Base-by-base conservation (phyloP, 2,797 vertebrate species). In the Euthynnus affinis region DNA sequence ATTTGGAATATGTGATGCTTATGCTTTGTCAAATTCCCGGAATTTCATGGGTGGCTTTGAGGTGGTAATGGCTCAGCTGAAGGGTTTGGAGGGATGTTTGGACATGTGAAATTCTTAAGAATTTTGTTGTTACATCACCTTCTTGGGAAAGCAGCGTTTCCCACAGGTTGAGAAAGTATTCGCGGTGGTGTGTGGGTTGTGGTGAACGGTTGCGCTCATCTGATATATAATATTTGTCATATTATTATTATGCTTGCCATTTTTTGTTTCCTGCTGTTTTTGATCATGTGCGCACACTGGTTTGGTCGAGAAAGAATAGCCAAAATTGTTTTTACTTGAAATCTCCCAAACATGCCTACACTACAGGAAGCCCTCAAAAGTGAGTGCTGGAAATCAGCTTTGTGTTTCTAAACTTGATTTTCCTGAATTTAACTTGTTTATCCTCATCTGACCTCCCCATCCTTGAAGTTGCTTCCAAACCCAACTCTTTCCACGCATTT, bases 1-100 rank as follows among this genome's bases (percentile, higher is more conserved):
- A 74, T 86, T 83, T 71, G 53, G 58, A 51, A 63, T 76, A 81
- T 73, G 70, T 64, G 59, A 84, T 62, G 63, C 76, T 80, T 67
- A 78, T 75, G 80, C 82, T 80, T 78, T 13, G 51, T 87, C 57
- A 78, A 71, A 78, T 91, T 81, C 81, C 70, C 81, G 68, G 89
- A 81, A 88, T 91, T 87, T 82, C 57, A 71, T 51, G 48, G 44
- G 64, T 69, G 64, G 66, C 83, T 89, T 79, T 84, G 71, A 81
- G 82, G 80, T 77, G 71, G 73, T 40, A 27, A 0, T 4, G 18
- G 52, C 68, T 76, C 15, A 0, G 42, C 74, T 70, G 42, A 78
- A 46, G 15, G 64, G 20, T 34, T 49, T 23, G 44, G 23, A 76
- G 40, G 61, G 59, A 81, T 76, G 53, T 83, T 84, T 79, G 59